Percentiles rank a stretch among this genome's conserved stretches.
Evolutionary conservation across 1,140 invertebrate species (phyloP).

Genomic region (Drosophila setifemur): DNA sequence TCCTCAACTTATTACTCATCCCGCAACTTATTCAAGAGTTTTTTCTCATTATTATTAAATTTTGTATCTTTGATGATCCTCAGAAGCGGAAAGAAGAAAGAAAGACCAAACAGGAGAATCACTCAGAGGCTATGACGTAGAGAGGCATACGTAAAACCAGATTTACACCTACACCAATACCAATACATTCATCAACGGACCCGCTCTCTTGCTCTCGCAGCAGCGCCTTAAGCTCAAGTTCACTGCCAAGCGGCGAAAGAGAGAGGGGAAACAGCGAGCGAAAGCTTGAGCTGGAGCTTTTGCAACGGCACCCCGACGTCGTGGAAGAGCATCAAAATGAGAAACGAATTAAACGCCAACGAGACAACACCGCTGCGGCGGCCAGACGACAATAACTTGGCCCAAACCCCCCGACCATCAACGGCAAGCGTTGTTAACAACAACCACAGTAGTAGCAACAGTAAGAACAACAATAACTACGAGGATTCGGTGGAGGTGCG

Average conservation of each 20-base stretch:
- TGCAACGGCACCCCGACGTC: conserved; percentile 30
- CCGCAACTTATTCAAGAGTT: conserved; percentile 18
- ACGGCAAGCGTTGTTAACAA: conserved; percentile 3
- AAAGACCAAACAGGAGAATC: not conserved
- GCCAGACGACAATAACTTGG: conserved; percentile 64
- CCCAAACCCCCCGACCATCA: conserved; percentile 26
- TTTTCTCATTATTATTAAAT: conserved; percentile 12
- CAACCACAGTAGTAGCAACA: conserved; percentile 10
- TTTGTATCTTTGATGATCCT: conserved; percentile 10
- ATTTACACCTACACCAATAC: conserved; percentile 24
- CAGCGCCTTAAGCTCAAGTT: conserved; percentile 60
- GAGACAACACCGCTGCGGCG: conserved; percentile 76
- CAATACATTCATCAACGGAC: no score
- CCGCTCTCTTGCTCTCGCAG: conserved; percentile 1
- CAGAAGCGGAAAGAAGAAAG: not conserved
- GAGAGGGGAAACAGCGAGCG: conserved; percentile 10
- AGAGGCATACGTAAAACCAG: conserved; percentile 2
- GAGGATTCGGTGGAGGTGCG: conserved; percentile 47
- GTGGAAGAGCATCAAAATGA: conserved; percentile 57
- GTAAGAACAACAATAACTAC: conserved; percentile 28
- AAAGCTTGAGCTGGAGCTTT: conserved; percentile 56
- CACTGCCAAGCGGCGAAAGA: conserved; percentile 48
- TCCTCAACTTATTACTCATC: conserved; percentile 50
- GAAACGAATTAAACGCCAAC: conserved; percentile 69
- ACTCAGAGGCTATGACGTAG: conserved; percentile 9